phyloP scores from a whole-genome alignment of 2,113 vertebrate species.

The Murina feae region DNA sequence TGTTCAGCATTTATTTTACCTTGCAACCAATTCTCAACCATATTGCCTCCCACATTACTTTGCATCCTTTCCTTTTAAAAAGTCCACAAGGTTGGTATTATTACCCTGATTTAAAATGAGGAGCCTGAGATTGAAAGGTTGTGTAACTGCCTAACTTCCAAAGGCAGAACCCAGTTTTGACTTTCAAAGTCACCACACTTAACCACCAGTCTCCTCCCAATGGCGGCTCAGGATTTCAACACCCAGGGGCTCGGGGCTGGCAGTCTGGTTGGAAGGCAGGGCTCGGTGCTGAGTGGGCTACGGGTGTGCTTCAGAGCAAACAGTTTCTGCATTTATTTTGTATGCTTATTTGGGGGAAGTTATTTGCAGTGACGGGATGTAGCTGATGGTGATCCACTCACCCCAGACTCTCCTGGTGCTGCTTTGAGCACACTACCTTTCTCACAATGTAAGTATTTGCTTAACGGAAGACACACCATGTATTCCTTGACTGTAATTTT shows the following conservation, averaged over 20 bases:
- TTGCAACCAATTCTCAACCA: conserved; percentile 46
- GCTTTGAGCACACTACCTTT: background rate
- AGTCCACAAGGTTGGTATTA: background rate
- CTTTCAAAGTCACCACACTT: background rate
- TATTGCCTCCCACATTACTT: background rate
- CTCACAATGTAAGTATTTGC: background rate
- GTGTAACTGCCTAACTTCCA: background rate
- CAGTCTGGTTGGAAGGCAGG: background rate
- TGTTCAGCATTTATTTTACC: conserved; percentile 62
- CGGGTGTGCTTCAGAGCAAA: background rate
- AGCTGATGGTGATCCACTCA: background rate
- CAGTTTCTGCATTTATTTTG: fast-evolving
- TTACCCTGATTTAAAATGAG: background rate
- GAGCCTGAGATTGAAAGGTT: background rate
- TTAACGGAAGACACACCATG: background rate
- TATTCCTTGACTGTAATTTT: background rate
- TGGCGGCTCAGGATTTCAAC: background rate
- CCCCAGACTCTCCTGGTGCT: background rate
- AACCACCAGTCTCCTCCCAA: background rate
- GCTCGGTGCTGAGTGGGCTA: background rate
- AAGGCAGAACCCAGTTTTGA: background rate
- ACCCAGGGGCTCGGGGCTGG: background rate
- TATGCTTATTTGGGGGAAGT: background rate
- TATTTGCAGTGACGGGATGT: too few species aligned
- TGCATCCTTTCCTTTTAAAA: background rate